These are phyloP conservation scores for Penelope pileata DNA, from an alignment of 2,113 vertebrate genomes.

Conservation along the genomic window DNA sequence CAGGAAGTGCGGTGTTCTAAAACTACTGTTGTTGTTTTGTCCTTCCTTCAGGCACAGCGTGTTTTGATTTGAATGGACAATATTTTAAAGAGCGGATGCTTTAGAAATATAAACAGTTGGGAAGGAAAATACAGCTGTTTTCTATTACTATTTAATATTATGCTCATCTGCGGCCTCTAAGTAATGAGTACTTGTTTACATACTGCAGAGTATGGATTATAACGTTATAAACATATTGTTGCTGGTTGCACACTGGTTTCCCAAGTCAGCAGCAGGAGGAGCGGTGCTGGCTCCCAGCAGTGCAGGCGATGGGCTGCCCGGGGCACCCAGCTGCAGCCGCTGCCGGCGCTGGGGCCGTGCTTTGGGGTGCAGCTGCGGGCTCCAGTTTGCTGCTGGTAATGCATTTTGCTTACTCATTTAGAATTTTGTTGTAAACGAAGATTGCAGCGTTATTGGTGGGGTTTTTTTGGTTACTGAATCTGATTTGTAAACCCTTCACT, in stretches of 20 bases:
- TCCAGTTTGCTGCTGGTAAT: background rate
- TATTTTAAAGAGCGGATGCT: constrained; percentile 68
- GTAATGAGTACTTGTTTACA: constrained; percentile 60
- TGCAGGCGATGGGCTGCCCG: no score
- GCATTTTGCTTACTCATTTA: background rate
- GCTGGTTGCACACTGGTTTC: constrained; percentile 63
- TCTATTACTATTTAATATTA: constrained; percentile 67
- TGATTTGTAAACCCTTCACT: background rate
- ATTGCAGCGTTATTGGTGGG: background rate
- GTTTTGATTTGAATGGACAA: constrained; percentile 69
- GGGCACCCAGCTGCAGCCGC: background rate
- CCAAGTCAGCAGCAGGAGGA: constrained; percentile 65
- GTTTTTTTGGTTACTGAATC: background rate
- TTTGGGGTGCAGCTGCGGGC: background rate
- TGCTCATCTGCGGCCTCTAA: constrained; percentile 47
- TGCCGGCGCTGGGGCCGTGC: background rate
- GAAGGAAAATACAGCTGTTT: constrained; percentile 63
- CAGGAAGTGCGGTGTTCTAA: constrained; percentile 48
- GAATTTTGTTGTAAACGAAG: background rate
- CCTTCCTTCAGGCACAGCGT: constrained; percentile 44
- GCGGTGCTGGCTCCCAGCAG: background rate
- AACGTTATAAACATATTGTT: constrained; percentile 70
- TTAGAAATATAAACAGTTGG: constrained; percentile 63
- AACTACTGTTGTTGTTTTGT: constrained; percentile 65
- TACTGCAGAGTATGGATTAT: constrained; percentile 65